Evolutionary conservation across 2,113 vertebrate genomes (phyloP).

Genomic region (Eira barbara): DNA sequence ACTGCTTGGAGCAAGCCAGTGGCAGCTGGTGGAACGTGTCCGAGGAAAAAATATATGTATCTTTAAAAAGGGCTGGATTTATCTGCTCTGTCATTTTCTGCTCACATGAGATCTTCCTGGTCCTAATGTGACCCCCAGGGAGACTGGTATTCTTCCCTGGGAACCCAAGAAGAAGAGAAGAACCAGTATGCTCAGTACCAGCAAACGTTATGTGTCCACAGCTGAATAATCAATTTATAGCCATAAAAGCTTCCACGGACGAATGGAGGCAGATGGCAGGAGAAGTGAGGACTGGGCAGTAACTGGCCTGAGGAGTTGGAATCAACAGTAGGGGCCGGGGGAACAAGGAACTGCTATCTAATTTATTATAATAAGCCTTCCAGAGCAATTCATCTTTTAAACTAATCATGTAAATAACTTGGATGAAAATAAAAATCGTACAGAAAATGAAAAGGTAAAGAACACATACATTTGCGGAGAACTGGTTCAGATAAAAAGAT

Average conservation of each 20-base stretch:
- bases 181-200: not conserved
- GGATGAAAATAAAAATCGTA: not conserved
- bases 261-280: not conserved
- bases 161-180: not conserved
- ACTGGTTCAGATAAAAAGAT: not conserved
- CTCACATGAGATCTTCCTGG: not conserved
- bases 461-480: not conserved
- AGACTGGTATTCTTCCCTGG: not conserved
- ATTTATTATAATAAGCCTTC: not conserved
- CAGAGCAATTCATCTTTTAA: not conserved
- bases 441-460: not conserved
- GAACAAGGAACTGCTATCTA: not conserved
- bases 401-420: not conserved
- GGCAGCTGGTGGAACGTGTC: not conserved
- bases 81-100: not conserved
- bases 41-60: not conserved
- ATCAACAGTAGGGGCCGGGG: not conserved
- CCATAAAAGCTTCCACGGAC: not conserved
- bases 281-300: not conserved
- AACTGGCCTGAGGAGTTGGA: not conserved
- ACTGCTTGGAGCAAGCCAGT: not conserved
- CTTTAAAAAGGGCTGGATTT: not conserved
- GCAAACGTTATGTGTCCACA: not conserved
- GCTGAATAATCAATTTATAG: not conserved
- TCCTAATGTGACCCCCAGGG: not conserved